phyloP scores from a whole-genome alignment of 2,888 invertebrate species.

The Athrips mouffetella region DNA sequence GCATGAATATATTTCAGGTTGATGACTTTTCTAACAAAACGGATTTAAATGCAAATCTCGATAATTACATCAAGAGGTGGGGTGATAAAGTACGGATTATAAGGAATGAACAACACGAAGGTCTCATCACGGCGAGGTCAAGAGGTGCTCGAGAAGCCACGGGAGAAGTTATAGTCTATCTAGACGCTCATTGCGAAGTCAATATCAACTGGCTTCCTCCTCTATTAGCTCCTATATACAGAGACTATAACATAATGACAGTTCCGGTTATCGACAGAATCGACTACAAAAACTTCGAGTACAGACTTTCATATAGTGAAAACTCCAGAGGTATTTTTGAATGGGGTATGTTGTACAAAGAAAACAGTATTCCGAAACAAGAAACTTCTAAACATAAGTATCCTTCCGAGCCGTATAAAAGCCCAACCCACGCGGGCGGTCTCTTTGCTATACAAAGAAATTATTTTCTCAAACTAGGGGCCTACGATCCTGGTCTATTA shows the following conservation, averaged over 20 bases:
- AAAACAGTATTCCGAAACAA: constrained; percentile 93
- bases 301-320: constrained; percentile 94
- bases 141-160: constrained; percentile 93
- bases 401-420: constrained; percentile 95
- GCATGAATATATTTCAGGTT: constrained; percentile 51
- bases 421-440: constrained; percentile 99
- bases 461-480: constrained; percentile 97
- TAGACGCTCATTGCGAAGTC: constrained; percentile 99
- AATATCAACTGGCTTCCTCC: constrained; percentile 98
- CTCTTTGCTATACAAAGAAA: constrained; percentile 97
- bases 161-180: constrained; percentile 97
- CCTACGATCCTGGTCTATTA: constrained; percentile 96
- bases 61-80: constrained; percentile 90
- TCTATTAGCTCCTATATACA: constrained; percentile 94
- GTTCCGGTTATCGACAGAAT: constrained; percentile 99
- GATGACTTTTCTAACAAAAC: constrained; percentile 95
- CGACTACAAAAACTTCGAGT: constrained; percentile 96
- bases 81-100: constrained; percentile 93
- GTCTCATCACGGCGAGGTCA: constrained; percentile 94
- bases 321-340: constrained; percentile 98
- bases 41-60: constrained; percentile 89
- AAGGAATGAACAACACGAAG: constrained; percentile 92
- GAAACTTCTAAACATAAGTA: constrained; percentile 87
- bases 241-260: constrained; percentile 94
- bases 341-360: constrained; percentile 99